Percentiles rank a stretch among this genome's conserved stretches.
Conservation (phyloP, 2,113 vertebrate species). For the Choloepus hoffmanni region DNA sequence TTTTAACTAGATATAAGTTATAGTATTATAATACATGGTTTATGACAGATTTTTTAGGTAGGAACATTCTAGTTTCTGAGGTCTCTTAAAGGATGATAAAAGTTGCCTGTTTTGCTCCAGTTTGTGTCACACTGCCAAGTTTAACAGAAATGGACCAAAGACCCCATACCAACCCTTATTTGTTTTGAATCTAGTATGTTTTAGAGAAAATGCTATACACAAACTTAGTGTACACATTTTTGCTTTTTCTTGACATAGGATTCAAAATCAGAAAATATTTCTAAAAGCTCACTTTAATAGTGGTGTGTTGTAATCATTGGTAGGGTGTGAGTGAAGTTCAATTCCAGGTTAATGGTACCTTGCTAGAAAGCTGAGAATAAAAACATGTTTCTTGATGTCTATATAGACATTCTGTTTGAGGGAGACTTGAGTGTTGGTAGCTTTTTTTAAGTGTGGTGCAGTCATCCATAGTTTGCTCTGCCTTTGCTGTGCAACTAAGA, state of each 20-base stretch:
- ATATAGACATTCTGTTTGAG: not conserved
- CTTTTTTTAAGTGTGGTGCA: not conserved
- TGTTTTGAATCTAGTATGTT: not conserved
- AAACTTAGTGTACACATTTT: not conserved
- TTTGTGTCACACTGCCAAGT: not conserved
- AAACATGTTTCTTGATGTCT: not conserved
- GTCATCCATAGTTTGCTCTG: not conserved
- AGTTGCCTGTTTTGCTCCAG: conserved; percentile 1
- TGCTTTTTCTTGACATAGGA: not conserved
- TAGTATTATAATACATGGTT: not conserved
- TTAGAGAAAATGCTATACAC: not conserved
- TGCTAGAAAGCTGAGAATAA: not conserved
- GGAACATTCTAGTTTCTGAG: conserved; percentile 1
- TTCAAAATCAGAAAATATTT: not conserved
- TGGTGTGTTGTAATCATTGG: not conserved
- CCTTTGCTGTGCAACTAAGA: not conserved
- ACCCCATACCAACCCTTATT: not conserved
- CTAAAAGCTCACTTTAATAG: not conserved
- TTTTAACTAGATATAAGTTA: conserved; percentile 50
- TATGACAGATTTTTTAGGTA: not conserved
- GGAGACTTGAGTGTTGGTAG: not conserved
- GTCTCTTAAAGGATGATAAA: not conserved
- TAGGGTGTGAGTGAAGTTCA: conserved; percentile 1
- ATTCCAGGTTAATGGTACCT: not conserved
- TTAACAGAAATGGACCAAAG: conserved; percentile 9